phyloP scores from a whole-genome alignment of 2,113 vertebrate species.

The Hoplias malabaricus region DNA sequence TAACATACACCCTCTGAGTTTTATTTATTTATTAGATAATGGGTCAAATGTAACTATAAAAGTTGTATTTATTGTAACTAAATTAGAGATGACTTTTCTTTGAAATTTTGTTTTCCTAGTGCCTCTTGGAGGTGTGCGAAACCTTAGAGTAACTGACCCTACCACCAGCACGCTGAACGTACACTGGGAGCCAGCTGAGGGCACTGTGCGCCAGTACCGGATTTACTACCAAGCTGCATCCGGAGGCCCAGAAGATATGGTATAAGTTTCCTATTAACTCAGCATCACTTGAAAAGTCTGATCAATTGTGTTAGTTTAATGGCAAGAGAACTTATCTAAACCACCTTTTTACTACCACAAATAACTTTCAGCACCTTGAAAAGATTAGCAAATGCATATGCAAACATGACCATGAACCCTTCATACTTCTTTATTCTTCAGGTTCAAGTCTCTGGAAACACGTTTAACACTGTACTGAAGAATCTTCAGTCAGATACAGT shows the following conservation, averaged over 20 bases:
- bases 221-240: slow-evolving; percentile 83
- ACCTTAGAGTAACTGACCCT: slow-evolving; percentile 89
- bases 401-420: background rate
- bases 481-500: slow-evolving; percentile 84
- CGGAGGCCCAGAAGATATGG: slow-evolving; percentile 86
- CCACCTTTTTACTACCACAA: background rate
- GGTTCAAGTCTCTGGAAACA: slow-evolving; percentile 87
- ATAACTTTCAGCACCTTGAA: background rate
- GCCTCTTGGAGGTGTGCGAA: slow-evolving; percentile 87
- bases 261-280: slow-evolving; percentile 56
- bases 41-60: background rate
- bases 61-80: background rate
- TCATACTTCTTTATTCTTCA: slow-evolving; percentile 54
- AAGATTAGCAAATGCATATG: background rate
- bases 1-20: background rate
- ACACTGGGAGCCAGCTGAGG: slow-evolving; percentile 93
- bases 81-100: background rate
- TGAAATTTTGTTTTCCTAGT: slow-evolving; percentile 68
- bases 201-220: slow-evolving; percentile 89
- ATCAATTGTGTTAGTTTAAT: background rate
- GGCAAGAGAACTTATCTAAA: background rate
- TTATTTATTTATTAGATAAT: background rate
- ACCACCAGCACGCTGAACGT: slow-evolving; percentile 89
- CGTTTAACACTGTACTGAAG: slow-evolving; percentile 83
- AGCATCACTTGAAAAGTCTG: background rate